A percentile compares a stretch with the other conserved stretches of the same genome.
phyloP scores from a whole-genome alignment of 2,113 vertebrate species.

The Chelonoidis abingdonii region DNA sequence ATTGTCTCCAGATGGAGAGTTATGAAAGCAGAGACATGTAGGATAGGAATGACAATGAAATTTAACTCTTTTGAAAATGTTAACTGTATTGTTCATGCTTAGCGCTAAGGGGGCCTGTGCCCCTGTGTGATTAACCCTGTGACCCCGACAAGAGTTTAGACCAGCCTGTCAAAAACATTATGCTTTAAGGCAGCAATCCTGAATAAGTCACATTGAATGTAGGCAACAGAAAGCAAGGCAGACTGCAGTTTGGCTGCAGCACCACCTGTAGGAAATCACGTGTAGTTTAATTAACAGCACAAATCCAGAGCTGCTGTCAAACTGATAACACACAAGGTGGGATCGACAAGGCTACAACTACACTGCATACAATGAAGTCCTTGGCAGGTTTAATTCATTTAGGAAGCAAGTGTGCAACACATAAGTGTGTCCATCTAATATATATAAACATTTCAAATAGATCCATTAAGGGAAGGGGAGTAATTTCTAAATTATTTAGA shows the following conservation, averaged over 20 bases:
- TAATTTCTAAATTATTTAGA: neutral
- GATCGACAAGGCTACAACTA: neutral
- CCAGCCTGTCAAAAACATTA: constrained; percentile 56
- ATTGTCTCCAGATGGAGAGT: constrained; percentile 62
- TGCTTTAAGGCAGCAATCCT: constrained; percentile 32
- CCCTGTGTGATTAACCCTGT: constrained; percentile 63
- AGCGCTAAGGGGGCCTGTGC: constrained; percentile 54
- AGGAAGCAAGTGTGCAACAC: neutral
- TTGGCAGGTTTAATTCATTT: neutral
- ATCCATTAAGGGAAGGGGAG: neutral
- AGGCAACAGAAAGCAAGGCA: too few species aligned
- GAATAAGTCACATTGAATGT: constrained; percentile 31
- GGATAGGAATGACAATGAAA: constrained; percentile 53
- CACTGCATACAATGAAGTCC: neutral
- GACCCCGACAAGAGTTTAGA: constrained; percentile 67
- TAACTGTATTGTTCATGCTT: constrained; percentile 66
- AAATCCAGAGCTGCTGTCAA: neutral
- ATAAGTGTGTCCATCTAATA: neutral
- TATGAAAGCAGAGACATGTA: constrained; percentile 64
- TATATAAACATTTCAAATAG: neutral
- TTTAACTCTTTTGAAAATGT: constrained; percentile 67
- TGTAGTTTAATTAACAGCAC: constrained; percentile 56
- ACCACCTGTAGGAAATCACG: constrained; percentile 59
- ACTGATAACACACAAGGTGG: neutral
- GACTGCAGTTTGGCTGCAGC: constrained; percentile 54